Evolutionary conservation across 2,888 invertebrate species (phyloP), one percentile per base, ranked within the genome.

Genomic region (Disparrhopalites patrizii): DNA sequence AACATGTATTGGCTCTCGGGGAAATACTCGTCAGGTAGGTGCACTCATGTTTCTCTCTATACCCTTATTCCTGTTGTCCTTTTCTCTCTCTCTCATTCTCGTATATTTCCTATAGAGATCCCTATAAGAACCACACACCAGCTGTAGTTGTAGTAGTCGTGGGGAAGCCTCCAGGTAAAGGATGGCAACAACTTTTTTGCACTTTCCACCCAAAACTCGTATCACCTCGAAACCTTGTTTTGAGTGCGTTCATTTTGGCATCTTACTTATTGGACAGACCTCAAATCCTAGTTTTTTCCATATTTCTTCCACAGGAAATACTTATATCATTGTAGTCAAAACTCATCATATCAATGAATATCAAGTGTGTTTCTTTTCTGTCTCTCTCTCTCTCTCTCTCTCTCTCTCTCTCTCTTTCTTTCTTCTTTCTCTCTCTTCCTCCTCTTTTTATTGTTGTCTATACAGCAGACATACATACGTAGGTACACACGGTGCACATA

Each of bases 181-280:
- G 66, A 66, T 63, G 61, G 66, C 67, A 67, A 38, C 67, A 62
- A 66, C 67, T 68, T 71, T n/a, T 71, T 69, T 69, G 70, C 72
- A 72, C 73, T 74, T 73, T 72, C 70, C 71, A 72, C 70, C 73
- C 70, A 71, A 73, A 73, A 73, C 68, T 70, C 65, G 69, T 71
- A 68, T 71, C 72, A 73, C 73, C 75, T 75, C 75, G 68, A 73
- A 74, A 74, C 75, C 75, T 75, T 75, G 68, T 74, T 74, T 72
- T 63, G 31, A 43, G 57, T 64, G 30, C 62, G 60, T 67, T 63
- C 66, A 62, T 61, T 68, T 65, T 65, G 62, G 58, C 68, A 70
- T 66, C 63, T 40, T 54, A 65, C 64, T 62, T 67, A 67, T 60
- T 70, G 55, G 61, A 62, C 50, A 69, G 71, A 73, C 74, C 74